These are phyloP conservation scores for Stomorhina lunata DNA, from an alignment of 2,888 invertebrate species.

Conservation along the genomic window DNA sequence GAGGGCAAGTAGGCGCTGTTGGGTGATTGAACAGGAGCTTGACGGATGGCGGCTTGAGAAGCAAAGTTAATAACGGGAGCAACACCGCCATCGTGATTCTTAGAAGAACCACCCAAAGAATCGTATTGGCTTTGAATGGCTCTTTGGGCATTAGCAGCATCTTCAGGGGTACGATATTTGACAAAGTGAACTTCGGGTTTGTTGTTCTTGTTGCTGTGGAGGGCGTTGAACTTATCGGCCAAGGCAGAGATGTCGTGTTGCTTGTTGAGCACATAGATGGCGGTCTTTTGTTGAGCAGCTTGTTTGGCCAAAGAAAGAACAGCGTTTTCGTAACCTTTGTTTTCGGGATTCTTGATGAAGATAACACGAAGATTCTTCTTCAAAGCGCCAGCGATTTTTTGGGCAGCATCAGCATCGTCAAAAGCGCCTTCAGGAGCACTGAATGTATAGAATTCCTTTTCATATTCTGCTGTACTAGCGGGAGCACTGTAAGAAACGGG, in stretches of 20 bases:
- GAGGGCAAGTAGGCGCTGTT: constrained; percentile 71
- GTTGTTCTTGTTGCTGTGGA: constrained; percentile 69
- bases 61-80: constrained; percentile 76
- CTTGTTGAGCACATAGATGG: constrained; percentile 74
- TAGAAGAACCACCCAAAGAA: constrained; percentile 69
- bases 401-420: constrained; percentile 68
- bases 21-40: constrained; percentile 58
- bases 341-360: constrained; percentile 74
- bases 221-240: constrained; percentile 72
- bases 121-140: constrained; percentile 74
- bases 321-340: constrained; percentile 73
- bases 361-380: constrained; percentile 73
- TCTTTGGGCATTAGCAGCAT: constrained; percentile 73
- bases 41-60: constrained; percentile 52
- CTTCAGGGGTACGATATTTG: constrained; percentile 74
- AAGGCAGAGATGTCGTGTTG: constrained; percentile 72
- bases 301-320: constrained; percentile 73
- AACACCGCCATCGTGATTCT: constrained; percentile 71
- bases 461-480: constrained; percentile 68
- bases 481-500: constrained; percentile 67
- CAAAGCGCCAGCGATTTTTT: constrained; percentile 68
- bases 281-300: constrained; percentile 74
- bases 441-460: constrained; percentile 73
- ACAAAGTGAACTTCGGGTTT: constrained; percentile 74
- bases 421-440: constrained; percentile 73